Evolutionary conservation across 2,113 vertebrate species (phyloP).

Genomic region (Rhabdomys dilectus): DNA sequence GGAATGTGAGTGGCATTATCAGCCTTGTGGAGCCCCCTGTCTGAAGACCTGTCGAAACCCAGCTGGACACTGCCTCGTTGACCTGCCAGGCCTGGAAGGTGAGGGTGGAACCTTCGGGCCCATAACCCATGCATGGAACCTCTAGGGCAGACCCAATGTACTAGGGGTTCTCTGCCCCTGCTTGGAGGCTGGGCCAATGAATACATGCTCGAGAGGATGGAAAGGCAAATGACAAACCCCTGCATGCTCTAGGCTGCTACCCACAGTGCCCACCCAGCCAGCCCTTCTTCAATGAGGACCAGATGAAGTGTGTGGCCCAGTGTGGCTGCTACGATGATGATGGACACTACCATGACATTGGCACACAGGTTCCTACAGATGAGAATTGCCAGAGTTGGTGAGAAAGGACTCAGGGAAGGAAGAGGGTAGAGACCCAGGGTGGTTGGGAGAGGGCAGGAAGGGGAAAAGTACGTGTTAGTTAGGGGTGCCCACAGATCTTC

Average conservation of each 20-base stretch:
- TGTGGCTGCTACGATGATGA: constrained; percentile 87
- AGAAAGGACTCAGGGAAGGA: not conserved
- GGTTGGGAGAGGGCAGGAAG: not conserved
- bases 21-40: constrained; percentile 93
- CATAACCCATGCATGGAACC: not conserved
- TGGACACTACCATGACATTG: constrained; percentile 84
- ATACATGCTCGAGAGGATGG: rapidly evolving
- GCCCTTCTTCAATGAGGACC: constrained; percentile 92
- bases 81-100: constrained; percentile 93
- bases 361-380: constrained; percentile 83
- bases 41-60: constrained; percentile 96
- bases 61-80: constrained; percentile 89
- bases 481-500: not conserved
- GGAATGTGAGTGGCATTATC: constrained; percentile 96
- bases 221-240: not conserved
- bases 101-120: not conserved
- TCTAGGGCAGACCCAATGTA: too few relatives aligned
- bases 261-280: constrained; percentile 90
- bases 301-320: constrained; percentile 91
- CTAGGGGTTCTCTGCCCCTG: not conserved
- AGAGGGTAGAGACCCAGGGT: not conserved
- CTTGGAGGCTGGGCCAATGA: too few relatives aligned
- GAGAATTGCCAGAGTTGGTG: constrained; percentile 92
- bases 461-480: rapidly evolving
- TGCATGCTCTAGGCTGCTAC: constrained; percentile 91